Conservation (phyloP, 2,113 vertebrate species). For the Solea senegalensis region DNA sequence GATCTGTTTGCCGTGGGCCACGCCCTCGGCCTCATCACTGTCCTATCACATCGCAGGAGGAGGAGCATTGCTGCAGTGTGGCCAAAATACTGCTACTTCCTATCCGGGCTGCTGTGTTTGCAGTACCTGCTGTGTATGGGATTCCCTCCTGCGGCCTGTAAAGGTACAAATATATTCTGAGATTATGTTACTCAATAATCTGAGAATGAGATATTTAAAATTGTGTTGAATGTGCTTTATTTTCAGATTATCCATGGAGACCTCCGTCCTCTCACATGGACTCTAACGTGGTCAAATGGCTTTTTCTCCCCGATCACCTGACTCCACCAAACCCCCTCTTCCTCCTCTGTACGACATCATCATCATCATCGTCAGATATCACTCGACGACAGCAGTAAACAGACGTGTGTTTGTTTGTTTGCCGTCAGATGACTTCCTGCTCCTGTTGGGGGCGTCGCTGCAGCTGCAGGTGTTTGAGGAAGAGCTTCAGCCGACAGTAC, state of each 20-base stretch:
- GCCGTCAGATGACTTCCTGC: conserved; percentile 90
- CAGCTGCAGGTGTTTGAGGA: conserved; percentile 95
- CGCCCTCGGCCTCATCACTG: conserved; percentile 87
- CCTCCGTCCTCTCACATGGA: conserved; percentile 86
- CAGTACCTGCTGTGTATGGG: conserved; percentile 95
- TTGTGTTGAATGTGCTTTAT: not conserved
- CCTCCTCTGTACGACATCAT: conserved; percentile 88
- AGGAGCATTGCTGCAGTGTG: conserved; percentile 89
- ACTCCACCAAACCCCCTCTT: conserved; percentile 90
- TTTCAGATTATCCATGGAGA: conserved; percentile 94
- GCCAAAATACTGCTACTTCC: conserved; percentile 94
- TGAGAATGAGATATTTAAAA: too few species aligned
- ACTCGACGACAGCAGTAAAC: not conserved
- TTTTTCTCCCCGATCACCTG: conserved; percentile 94
- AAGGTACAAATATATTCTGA: conserved; percentile 68
- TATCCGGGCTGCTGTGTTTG: conserved; percentile 89
- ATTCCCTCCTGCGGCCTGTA: conserved; percentile 90
- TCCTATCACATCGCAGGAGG: conserved; percentile 89
- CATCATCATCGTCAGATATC: not conserved
- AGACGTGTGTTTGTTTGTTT: not conserved
- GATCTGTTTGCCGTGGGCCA: conserved; percentile 94
- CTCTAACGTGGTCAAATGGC: conserved; percentile 95
- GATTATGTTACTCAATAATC: not conserved
- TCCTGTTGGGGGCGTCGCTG: conserved; percentile 91
- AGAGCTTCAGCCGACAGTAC: conserved; percentile 86